A percentile compares a stretch with the other conserved stretches of the same genome.
These are phyloP conservation scores for Stichopus chloronotus DNA, from an alignment of 35 echinoderm and acorn worm species.

Conservation along the genomic window DNA sequence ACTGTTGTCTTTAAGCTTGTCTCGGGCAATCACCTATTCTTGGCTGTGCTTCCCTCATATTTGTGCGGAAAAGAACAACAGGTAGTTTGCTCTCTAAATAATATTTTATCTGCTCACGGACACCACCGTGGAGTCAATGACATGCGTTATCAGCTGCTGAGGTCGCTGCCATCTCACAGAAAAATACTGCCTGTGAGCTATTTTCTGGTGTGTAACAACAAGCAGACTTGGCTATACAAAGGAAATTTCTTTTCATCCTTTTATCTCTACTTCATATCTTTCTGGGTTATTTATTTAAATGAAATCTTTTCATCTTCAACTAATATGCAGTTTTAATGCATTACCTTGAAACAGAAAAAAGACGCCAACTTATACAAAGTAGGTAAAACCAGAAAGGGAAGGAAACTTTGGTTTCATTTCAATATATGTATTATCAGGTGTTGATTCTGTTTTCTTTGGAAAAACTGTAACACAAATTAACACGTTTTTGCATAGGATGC, in stretches of 20 bases:
- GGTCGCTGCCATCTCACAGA: background rate
- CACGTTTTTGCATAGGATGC: too few species aligned
- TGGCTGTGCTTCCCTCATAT: background rate
- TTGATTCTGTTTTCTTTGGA: too few species aligned
- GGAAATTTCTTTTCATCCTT: background rate
- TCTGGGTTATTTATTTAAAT: slow-evolving; percentile 2
- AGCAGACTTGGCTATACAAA: background rate
- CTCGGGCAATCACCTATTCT: background rate
- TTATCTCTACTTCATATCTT: background rate
- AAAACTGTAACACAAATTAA: too few species aligned
- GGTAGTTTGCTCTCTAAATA: too few species aligned
- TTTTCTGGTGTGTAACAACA: background rate
- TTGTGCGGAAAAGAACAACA: background rate
- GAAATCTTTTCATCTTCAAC: background rate
- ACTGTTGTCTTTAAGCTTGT: background rate
- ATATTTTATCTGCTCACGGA: too few species aligned
- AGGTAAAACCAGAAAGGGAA: too few species aligned
- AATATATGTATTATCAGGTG: too few species aligned
- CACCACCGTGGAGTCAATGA: background rate
- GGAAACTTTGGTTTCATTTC: too few species aligned
- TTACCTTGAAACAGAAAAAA: background rate
- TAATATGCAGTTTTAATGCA: background rate
- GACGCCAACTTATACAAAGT: background rate
- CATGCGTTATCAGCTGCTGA: background rate
- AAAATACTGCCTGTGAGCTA: background rate